phyloP scores from a whole-genome alignment of 2,888 invertebrate genomes.

The Conomelus anceps region DNA sequence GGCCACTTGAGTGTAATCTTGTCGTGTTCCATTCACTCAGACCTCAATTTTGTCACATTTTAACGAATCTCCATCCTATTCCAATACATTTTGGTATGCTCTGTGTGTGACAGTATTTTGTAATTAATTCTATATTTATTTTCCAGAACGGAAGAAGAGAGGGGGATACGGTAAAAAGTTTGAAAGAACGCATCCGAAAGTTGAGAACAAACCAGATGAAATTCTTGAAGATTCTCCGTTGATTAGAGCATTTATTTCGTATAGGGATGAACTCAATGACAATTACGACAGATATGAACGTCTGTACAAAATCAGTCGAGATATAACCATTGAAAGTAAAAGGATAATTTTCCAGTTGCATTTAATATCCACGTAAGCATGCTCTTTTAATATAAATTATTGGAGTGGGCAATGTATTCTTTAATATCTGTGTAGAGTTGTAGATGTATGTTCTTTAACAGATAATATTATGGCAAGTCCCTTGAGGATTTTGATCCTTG shows the following conservation, averaged over 20 bases:
- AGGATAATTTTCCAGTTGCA: not conserved
- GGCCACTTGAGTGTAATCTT: no score
- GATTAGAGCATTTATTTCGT: not conserved
- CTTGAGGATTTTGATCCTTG: no score
- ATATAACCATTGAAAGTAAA: conserved; percentile 11
- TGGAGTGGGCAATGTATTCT: no score
- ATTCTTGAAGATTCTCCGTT: not conserved
- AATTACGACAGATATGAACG: conserved; percentile 1
- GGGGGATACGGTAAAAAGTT: not conserved
- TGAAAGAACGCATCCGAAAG: not conserved
- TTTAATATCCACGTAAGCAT: not conserved
- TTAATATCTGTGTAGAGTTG: no score
- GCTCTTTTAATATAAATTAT: no score
- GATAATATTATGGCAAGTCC: no score
- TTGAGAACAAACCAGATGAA: not conserved
- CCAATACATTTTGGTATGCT: no score
- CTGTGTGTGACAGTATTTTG: no score
- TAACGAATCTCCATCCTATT: no score
- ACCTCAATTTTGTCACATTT: no score
- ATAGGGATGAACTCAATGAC: not conserved
- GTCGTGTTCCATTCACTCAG: no score
- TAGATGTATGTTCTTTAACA: no score
- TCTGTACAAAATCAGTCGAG: not conserved
- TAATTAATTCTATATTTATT: not conserved
- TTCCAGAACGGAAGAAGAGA: not conserved